Percentiles rank a stretch among this genome's conserved stretches.
phyloP scores from a whole-genome alignment of 1,140 invertebrate genomes.

The Drosophila navojoa region DNA sequence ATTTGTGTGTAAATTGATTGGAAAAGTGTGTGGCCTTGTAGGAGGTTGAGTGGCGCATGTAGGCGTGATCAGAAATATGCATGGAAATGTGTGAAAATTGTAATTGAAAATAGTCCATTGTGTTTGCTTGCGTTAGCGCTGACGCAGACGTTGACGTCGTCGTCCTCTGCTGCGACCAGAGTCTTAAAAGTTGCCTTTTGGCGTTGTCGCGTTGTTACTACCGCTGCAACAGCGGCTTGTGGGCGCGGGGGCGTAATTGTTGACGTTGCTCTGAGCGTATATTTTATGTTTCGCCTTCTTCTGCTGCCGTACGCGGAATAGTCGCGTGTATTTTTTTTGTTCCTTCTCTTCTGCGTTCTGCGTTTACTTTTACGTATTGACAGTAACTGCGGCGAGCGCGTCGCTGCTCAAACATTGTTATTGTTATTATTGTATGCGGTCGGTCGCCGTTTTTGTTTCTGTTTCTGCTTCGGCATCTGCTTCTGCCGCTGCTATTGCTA shows the following conservation, averaged over 20 bases:
- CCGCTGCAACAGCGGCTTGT: conserved; percentile 22
- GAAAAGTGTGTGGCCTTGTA: conserved; percentile 18
- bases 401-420: conserved; percentile 57
- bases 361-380: conserved; percentile 56
- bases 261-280: conserved; percentile 36
- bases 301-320: conserved; percentile 55
- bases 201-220: conserved; percentile 30
- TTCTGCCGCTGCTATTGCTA: conserved; percentile 27
- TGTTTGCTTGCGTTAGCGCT: conserved; percentile 50
- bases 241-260: conserved; percentile 52
- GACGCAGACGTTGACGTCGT: conserved; percentile 21
- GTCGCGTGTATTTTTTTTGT: conserved; percentile 57
- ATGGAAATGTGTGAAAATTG: conserved; percentile 57
- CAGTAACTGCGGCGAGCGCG: conserved; percentile 29
- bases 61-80: conserved; percentile 33
- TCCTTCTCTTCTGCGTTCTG: conserved; percentile 5
- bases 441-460: conserved; percentile 52
- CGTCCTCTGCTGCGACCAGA: conserved; percentile 24
- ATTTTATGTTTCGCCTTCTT: conserved; percentile 31
- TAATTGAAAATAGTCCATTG: conserved; percentile 56
- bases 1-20: conserved; percentile 23
- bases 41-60: conserved; percentile 6
- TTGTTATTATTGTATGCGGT: conserved; percentile 62
- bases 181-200: conserved; percentile 48
- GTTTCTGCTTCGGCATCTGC: conserved; percentile 47